phyloP scores from a whole-genome alignment of 2,888 invertebrate species.

The Agriopis leucophaearia region DNA sequence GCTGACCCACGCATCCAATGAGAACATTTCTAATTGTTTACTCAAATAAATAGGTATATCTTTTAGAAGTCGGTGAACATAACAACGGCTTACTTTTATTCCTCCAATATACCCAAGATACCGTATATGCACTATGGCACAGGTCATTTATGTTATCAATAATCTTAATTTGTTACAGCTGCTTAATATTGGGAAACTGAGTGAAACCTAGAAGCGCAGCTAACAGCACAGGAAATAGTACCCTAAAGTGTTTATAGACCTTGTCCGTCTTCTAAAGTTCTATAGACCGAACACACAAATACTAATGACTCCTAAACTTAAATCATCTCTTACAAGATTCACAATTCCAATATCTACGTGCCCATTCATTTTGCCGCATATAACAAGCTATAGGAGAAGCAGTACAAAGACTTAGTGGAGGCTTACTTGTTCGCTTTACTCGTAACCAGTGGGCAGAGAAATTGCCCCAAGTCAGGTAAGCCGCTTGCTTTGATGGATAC shows the following conservation, averaged over 20 bases:
- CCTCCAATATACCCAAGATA: no score
- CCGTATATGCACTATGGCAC: no score
- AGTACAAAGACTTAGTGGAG: slow-evolving; percentile 70
- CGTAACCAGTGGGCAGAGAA: slow-evolving; percentile 81
- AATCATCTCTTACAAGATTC: not conserved
- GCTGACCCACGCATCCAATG: no score
- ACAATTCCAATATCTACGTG: slow-evolving; percentile 17
- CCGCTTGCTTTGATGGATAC: slow-evolving; percentile 79
- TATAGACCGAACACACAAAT: not conserved
- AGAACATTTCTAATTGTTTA: no score
- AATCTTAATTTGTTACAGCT: no score
- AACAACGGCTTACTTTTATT: no score
- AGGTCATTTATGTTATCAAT: no score
- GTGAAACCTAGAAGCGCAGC: no score
- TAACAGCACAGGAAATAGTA: no score
- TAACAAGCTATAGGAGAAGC: slow-evolving; percentile 57
- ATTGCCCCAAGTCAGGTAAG: slow-evolving; percentile 82
- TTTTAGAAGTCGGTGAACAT: no score
- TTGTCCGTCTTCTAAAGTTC: not conserved
- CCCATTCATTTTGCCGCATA: slow-evolving; percentile 42
- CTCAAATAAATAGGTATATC: no score
- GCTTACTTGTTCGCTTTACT: slow-evolving; percentile 73
- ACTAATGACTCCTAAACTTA: not conserved
- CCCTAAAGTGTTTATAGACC: not conserved
- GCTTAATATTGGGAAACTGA: no score